Percentiles rank a stretch among this genome's conserved stretches.
phyloP scores from a whole-genome alignment of 2,113 vertebrate genomes.

The Serinus canaria region DNA sequence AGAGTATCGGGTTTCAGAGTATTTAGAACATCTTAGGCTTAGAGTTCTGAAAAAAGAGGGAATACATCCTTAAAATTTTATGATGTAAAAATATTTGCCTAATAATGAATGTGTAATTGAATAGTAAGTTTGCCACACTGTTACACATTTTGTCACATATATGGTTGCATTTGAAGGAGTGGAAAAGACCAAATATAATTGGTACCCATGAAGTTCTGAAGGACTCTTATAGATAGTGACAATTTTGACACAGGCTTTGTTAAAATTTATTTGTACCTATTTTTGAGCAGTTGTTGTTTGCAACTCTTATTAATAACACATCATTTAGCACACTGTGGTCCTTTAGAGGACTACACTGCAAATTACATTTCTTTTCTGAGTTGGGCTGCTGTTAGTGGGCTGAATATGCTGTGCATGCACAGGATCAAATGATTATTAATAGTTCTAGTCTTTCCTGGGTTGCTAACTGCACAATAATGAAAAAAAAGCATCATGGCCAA shows the following conservation, averaged over 20 bases:
- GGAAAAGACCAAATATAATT: neutral
- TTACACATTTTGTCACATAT: neutral
- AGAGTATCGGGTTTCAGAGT: neutral
- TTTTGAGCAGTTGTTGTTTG: neutral
- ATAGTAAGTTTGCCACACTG: neutral
- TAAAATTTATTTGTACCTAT: neutral
- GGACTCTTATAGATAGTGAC: neutral
- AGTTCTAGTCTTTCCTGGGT: constrained; percentile 9
- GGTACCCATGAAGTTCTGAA: neutral
- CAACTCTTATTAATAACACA: neutral
- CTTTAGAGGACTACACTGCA: neutral
- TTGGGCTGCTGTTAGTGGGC: neutral
- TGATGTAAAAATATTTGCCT: neutral
- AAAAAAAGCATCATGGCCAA: neutral
- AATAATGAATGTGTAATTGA: neutral
- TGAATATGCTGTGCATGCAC: constrained; percentile 36
- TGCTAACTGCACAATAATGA: constrained; percentile 39
- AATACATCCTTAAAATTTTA: neutral
- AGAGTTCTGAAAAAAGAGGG: neutral
- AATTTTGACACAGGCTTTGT: neutral
- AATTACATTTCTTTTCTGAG: neutral
- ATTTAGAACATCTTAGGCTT: neutral
- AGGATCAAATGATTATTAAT: constrained; percentile 41
- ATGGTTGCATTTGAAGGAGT: neutral
- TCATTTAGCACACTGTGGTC: neutral